phyloP scores from a whole-genome alignment of 1,140 invertebrate genomes.

The Heliconius nattereri region DNA sequence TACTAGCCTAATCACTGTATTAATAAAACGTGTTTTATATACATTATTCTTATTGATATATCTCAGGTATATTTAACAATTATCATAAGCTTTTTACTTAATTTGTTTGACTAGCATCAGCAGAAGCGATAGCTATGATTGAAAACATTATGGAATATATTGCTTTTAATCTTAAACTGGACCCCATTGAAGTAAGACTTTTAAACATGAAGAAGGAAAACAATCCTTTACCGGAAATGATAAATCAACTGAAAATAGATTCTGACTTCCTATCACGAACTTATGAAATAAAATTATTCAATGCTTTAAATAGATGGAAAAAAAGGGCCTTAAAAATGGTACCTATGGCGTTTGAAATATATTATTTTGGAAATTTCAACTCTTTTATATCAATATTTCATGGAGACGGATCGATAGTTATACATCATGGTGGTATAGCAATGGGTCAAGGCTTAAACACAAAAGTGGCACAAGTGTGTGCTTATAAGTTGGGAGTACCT shows the following conservation, averaged over 20 bases:
- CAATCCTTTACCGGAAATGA: slow-evolving; percentile 79
- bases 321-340: slow-evolving; percentile 85
- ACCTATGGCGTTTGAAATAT: slow-evolving; percentile 84
- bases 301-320: slow-evolving; percentile 88
- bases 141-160: slow-evolving; percentile 94
- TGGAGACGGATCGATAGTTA: slow-evolving; percentile 87
- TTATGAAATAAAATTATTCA: slow-evolving; percentile 83
- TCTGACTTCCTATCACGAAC: slow-evolving; percentile 83
- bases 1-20: no score
- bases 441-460: slow-evolving; percentile 92
- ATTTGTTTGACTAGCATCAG: slow-evolving; percentile 78
- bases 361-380: slow-evolving; percentile 82
- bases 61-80: no score
- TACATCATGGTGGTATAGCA: slow-evolving; percentile 90
- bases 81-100: not conserved
- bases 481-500: slow-evolving; percentile 86
- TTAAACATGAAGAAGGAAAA: slow-evolving; percentile 82
- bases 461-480: slow-evolving; percentile 88
- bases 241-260: slow-evolving; percentile 82
- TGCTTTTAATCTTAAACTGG: slow-evolving; percentile 84
- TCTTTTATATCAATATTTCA: slow-evolving; percentile 87
- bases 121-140: slow-evolving; percentile 85
- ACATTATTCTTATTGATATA: no score
- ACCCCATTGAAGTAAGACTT: slow-evolving; percentile 86
- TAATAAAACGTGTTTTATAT: no score